Evolutionary conservation across 2,797 vertebrate genomes (phyloP), one percentile per base, ranked within the genome.

Genomic region (Tinamus major): DNA sequence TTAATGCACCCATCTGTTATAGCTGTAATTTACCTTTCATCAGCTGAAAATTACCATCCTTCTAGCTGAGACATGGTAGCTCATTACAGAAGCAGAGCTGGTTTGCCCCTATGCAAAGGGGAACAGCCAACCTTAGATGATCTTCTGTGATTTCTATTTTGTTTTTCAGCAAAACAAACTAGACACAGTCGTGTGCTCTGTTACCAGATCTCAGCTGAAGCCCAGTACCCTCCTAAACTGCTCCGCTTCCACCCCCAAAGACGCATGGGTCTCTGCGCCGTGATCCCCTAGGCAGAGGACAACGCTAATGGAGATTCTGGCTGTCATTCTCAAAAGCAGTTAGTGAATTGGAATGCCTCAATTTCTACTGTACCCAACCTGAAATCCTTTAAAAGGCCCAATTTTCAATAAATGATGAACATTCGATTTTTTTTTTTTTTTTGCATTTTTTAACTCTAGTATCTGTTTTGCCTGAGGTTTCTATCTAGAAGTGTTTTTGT

Each of bases 221-320:
- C 80, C 84, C 61, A 26, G 64, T 23, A 90, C 64, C 90, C 91
- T 85, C 89, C 59, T 85, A 79, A 91, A 88, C 78, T 44, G 83
- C 68, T 90, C 80, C 71, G 58, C 70, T 95, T 91, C 85, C 71
- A 94, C 70, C 70, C 95, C 93, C 88, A 94, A 86, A 94, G 83
- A 71, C 14, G 46, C 67, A 89, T 90, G 90, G 91, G 85, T 58
- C 84, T 93, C 83, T 76, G 48, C 64, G 93, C 75, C 68, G 79
- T 77, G 89, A 91, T 94, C 70, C 85, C 61, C 85, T 46, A 92
- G 58, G 89, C 82, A 90, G 91, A 84, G 91, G 91, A 74, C 70
- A 77, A 77, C 1, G 33, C 56, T 94, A 95, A 92, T 84, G 79
- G 89, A 81, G 77, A 85, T 70, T 67, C 79, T 82, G 74, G 63